Base-by-base conservation (phyloP, 2,113 vertebrate genomes). In the Paralichthys olivaceus region DNA sequence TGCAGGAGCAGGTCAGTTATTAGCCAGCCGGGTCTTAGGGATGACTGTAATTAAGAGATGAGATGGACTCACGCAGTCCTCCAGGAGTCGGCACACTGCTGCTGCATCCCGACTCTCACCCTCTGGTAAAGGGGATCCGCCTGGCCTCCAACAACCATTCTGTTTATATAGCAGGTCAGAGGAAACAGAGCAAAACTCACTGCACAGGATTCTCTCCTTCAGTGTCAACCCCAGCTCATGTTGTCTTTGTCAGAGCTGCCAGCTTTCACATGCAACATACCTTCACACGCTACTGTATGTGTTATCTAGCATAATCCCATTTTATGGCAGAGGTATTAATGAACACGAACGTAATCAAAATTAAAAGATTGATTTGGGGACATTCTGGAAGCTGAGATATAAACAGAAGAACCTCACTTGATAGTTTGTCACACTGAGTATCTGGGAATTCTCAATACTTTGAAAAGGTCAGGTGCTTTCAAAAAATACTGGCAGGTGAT, bases 11-110 rank as follows among this genome's bases (percentile, higher is more conserved):
- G 72, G 73, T 69, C 77, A 70, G 66, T 88, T 85, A 89, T 90
- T 89, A 88, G 80, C 81, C 37, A 51, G 32, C 68, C 75, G 82
- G 63, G 83, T 87, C 80, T 88, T 66, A 14, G 88, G 75, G 83
- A 90, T 58, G 80, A 80, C 81, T 69, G 82, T 91, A 91, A 93
- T 93, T 87, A 91, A 91, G 86, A 89, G 55, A 88, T 70, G 85
- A 88, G 81, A 86, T 83, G 80, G 81, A 83, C 77, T 83, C 17
- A 32, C 7, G 8, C 13, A 2, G 8, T 69, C 74, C 88, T 86
- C 69, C 70, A 74, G 85, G 83, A 85, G 62, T 54, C 60, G 7
- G 69, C 71, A 65, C 73, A 54, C 75, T 69, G 87, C 75, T 76
- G 69, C 61, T 63, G 86, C 72, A 0, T 49, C 57, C 66, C 5